phyloP scores from a whole-genome alignment of 2,888 invertebrate genomes.

The Yponomeuta malinellus region DNA sequence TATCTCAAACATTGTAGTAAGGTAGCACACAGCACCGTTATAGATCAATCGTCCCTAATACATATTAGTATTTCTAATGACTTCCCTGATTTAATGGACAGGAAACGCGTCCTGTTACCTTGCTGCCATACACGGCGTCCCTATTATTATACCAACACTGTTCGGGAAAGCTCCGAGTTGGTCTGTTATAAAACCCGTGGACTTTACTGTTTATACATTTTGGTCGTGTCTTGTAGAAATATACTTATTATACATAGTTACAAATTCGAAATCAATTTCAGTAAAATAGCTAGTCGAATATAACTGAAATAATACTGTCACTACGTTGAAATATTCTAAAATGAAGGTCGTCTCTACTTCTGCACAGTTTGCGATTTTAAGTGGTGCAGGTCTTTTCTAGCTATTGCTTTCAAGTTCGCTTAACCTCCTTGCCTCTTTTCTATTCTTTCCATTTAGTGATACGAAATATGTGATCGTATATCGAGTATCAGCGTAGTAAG shows the following conservation, averaged over 20 bases:
- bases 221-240: too few species aligned
- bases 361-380: too few species aligned
- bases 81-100: slow-evolving; percentile 55
- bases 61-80: slow-evolving; percentile 54
- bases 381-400: too few species aligned
- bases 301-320: too few species aligned
- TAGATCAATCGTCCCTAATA: slow-evolving; percentile 42
- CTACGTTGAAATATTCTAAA: too few species aligned
- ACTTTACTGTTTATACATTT: not conserved
- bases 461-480: not conserved
- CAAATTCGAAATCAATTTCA: too few species aligned
- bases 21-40: slow-evolving; percentile 53
- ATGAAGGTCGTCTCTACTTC: too few species aligned
- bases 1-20: slow-evolving; percentile 50
- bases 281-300: too few species aligned
- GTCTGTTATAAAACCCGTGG: not conserved
- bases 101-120: slow-evolving; percentile 36
- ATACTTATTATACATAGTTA: too few species aligned
- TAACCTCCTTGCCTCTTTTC: not conserved
- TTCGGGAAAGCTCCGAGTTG: slow-evolving; percentile 3
- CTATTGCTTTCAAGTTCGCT: too few species aligned
- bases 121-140: not conserved
- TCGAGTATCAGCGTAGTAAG: slow-evolving; percentile 40
- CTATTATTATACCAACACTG: not conserved
- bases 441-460: not conserved